Evolutionary conservation across 2,113 vertebrate genomes (phyloP), one percentile per base, ranked within the genome.

Genomic region (Cynopterus brachyotis): DNA sequence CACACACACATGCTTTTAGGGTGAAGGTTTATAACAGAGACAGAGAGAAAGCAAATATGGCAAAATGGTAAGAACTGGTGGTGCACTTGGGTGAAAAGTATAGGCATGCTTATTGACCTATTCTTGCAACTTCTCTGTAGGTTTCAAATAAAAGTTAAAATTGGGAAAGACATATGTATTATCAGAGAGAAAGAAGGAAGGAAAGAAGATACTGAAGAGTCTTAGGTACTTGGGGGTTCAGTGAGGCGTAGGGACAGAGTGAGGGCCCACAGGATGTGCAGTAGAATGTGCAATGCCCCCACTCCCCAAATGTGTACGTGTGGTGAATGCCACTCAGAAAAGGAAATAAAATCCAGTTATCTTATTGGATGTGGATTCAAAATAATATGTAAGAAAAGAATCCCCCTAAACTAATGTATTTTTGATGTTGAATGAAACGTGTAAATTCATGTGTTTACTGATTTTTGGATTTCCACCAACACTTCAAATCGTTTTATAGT

Each of bases 71-170:
- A 40, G 22, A 35, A 5, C 28, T 24, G 22, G 45, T 53, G 16
- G 45, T 53, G 16, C 32, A 53, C 20, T 70, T 45, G 70, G 26
- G 26, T 35, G 37, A 72, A 67, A 10, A 28, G 5, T 17, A 10
- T 32, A 32, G 7, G 28, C 9, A 47, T 20, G 4, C 76, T 55
- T 55, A 75, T 53, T 30, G 28, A 81, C 75, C n/a, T 86, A 19
- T 81, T 67, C 59, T 87, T 88, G 37, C 69, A 72, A 83, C 22
- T 88, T 94, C 69, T 83, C 60, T 62, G 13, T 62, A 89, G 89
- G 42, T 72, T 85, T 28, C 84, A 40, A 70, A 59, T 79, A 40
- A 40, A n/a, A 83, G 35, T 76, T 89, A 24, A 83, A 35, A 62
- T 87, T 81, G 32, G 28, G n/a, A 89, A 85, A 40, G 70, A 66